These are phyloP conservation scores for Cassiopea andromeda DNA, from an alignment of 30 jellyfish, hydroid and myxozoan species.

Conservation along the genomic window DNA sequence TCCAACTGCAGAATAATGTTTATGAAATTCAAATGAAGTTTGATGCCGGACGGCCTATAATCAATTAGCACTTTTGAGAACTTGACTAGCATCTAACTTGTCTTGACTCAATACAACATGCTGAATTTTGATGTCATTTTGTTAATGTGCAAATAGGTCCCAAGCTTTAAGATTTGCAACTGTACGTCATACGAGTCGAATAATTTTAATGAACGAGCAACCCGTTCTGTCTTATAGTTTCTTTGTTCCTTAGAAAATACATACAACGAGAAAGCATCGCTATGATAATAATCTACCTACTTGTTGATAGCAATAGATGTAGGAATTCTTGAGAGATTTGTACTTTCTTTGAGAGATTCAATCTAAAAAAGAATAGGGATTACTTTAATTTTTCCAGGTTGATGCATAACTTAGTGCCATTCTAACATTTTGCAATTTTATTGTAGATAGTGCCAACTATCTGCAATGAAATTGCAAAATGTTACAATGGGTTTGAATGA, in stretches of 20 bases:
- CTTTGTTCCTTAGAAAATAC: background rate
- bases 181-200: too few relatives aligned
- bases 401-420: background rate
- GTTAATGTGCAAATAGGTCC: too few relatives aligned
- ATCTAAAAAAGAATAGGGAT: slow-evolving; percentile 3
- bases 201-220: too few relatives aligned
- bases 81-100: too few relatives aligned
- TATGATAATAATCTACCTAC: slow-evolving; percentile 8
- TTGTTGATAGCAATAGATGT: slow-evolving; percentile 49
- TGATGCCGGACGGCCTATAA: too few relatives aligned
- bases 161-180: too few relatives aligned
- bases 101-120: too few relatives aligned
- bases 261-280: background rate
- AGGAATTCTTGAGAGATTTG: slow-evolving; percentile 38
- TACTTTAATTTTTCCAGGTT: background rate
- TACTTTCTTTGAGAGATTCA: slow-evolving; percentile 23
- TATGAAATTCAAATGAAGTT: too few relatives aligned
- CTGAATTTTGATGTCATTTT: too few relatives aligned
- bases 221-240: background rate
- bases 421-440: background rate
- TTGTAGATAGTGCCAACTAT: too few relatives aligned
- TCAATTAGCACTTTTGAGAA: too few relatives aligned
- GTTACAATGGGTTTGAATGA: background rate
- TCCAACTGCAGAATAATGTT: too few relatives aligned
- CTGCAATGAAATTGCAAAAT: background rate